These are phyloP conservation scores for Trichogramma pretiosum DNA, from an alignment of 1,140 invertebrate genomes.

Conservation along the genomic window DNA sequence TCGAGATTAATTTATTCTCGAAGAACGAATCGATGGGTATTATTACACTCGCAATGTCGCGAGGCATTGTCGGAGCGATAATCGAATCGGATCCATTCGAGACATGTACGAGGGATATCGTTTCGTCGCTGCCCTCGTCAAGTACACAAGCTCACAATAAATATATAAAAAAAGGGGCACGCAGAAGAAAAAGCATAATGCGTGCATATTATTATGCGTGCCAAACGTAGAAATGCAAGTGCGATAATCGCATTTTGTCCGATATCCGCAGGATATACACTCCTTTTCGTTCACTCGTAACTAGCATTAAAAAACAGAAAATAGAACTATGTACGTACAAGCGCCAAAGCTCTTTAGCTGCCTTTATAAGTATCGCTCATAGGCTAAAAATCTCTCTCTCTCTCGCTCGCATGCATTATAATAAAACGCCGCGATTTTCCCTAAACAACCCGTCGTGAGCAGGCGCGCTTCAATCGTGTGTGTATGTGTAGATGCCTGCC, in stretches of 20 bases:
- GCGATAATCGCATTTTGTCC: conserved; percentile 15
- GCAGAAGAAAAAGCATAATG: too few species aligned
- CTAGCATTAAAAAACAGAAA: too few species aligned
- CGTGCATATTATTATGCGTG: too few species aligned
- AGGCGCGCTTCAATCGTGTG: background rate
- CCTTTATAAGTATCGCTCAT: background rate
- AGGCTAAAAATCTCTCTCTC: conserved; percentile 7
- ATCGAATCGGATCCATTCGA: too few species aligned
- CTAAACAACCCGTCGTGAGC: conserved; percentile 6
- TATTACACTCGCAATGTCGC: too few species aligned
- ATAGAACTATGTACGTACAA: background rate
- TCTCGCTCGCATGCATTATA: conserved; percentile 1
- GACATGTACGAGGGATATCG: too few species aligned
- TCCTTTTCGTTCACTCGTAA: background rate
- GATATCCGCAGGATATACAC: background rate
- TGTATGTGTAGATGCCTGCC: background rate
- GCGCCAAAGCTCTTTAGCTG: conserved; percentile 1
- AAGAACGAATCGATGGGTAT: too few species aligned
- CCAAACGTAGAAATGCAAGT: background rate
- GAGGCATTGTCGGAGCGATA: too few species aligned
- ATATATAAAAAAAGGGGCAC: too few species aligned
- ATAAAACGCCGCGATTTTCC: conserved; percentile 15
- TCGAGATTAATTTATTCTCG: too few species aligned
- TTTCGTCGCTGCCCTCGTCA: too few species aligned
- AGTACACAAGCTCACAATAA: too few species aligned